Evolutionary conservation across 2,113 vertebrate genomes (phyloP), one percentile per base, ranked within the genome.

Genomic region (Silurus meridionalis): DNA sequence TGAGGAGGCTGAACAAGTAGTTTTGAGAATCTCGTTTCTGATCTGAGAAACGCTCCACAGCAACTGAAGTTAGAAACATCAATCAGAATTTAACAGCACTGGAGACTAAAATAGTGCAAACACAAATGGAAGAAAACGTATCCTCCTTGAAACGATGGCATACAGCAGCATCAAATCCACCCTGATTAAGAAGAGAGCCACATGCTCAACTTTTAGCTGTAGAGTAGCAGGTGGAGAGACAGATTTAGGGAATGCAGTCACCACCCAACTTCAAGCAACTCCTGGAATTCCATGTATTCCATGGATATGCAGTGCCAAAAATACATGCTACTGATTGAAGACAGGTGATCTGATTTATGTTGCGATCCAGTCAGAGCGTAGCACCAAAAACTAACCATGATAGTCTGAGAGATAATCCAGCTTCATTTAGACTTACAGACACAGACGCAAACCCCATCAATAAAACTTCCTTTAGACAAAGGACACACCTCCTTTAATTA

Each of bases 201-300:
- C 78, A 61, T 46, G 72, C 23, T 60, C 75, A 80, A 19, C 83
- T 46, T 28, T 75, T 25, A 79, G 23, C 77, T 80, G 75, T 11
- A 58, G 11, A 46, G 52, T 21, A 48, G 69, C 86, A 88, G 74
- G 75, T 89, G 75, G 80, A 37, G 19, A 23, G 17, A 74, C 17
- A 13, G 66, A 83, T 86, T 74, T 86, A 81, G 21, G 46, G 4
- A 74, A 81, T 37, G 25, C 72, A 71, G 4, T 48, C 69, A 48
- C 37, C 15, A 1, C 19, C 71, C 19, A 74, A 58, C 25, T 21
- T 23, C 50, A 28, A 85, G 46, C 80, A 85, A 83, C 25, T 57
- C 19, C 52, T 55, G 8, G 57, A 52, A 85, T 63, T 77, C 55
- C 60, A 64, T 25, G 46, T 19, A 48, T 37, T 37, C 37, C 37